These are phyloP conservation scores for Synanthedon formicaeformis DNA, from an alignment of 2,888 invertebrate genomes.

Conservation along the genomic window DNA sequence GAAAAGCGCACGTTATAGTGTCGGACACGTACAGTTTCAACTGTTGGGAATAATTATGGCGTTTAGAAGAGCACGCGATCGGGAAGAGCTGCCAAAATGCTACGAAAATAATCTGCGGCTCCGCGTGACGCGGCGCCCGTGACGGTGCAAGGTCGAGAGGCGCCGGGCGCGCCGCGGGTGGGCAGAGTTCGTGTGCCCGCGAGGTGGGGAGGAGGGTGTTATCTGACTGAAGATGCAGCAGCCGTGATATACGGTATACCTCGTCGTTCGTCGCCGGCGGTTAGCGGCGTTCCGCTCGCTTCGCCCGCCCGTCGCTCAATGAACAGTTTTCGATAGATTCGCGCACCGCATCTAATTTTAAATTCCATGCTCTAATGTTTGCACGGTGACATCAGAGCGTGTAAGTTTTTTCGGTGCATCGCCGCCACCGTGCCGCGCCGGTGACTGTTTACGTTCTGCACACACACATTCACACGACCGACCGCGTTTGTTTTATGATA, in stretches of 20 bases:
- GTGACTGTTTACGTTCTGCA: slow-evolving; percentile 59
- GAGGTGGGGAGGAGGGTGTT: not conserved
- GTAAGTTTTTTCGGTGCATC: slow-evolving; percentile 54
- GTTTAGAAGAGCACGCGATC: slow-evolving; percentile 29
- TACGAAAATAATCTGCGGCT: slow-evolving; percentile 65
- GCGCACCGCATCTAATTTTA: slow-evolving; percentile 60
- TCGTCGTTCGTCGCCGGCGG: slow-evolving; percentile 59
- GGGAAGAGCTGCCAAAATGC: slow-evolving; percentile 54
- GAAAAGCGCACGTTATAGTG: slow-evolving; percentile 23
- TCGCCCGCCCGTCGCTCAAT: slow-evolving; percentile 67
- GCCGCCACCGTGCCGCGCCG: slow-evolving; percentile 11
- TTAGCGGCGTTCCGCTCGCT: slow-evolving; percentile 62
- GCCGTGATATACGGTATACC: slow-evolving; percentile 23
- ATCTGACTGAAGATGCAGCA: not conserved
- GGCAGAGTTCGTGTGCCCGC: not conserved
- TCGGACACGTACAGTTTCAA: slow-evolving; percentile 30
- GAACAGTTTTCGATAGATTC: slow-evolving; percentile 51
- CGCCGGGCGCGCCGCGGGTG: slow-evolving; percentile 12
- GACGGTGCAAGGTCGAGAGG: slow-evolving; percentile 56
- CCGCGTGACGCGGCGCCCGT: slow-evolving; percentile 52
- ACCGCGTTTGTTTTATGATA: slow-evolving; percentile 32
- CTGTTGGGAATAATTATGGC: slow-evolving; percentile 25
- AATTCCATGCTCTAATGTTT: slow-evolving; percentile 57
- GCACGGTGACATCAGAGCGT: slow-evolving; percentile 63
- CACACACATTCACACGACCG: slow-evolving; percentile 24